Base-by-base conservation (phyloP, 2,888 invertebrate species). In the Shargacucullia verbasci region DNA sequence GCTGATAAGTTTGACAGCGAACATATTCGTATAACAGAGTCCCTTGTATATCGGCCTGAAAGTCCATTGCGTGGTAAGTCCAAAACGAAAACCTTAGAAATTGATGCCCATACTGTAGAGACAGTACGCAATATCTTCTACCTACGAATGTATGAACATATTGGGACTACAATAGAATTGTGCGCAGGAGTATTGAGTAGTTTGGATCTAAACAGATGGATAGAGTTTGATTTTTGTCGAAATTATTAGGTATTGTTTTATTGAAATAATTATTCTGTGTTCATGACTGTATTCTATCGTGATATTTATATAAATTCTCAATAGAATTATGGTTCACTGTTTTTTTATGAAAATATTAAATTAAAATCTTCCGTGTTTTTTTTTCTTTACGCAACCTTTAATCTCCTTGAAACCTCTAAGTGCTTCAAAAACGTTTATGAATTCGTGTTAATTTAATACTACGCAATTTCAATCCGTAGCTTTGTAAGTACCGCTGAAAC, bases 201-300 rank as follows among this genome's bases (percentile, higher is more conserved):
- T 45, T 79, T 94, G 53, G 92, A 94, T 74, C 79, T 88, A 20
- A 89, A 90, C 64, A 86, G 86, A 72, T 91, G 91, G 92, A 86
- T 93, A 44, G 81, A 90, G 35, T 91, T 94, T 69, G 87, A 92
- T 76, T 93, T 92, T 70, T 91, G 91, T 71, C 83, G 40, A n/a
- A 39, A 33, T n/a, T 43, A 29, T 7, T 57, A 38, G 27, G 2
- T 25, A 10, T 11, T 15, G 20, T 39, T 38, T 11, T 0, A 31
- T 53, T 33, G 8, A 15, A 20, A 11, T 27, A n/a, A 20, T 20
- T 20, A 20, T 3, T 20, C 4, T 20, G 20, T 29, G 2, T 29
- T 29, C 29, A 20, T 20, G 4, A 3, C 20, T 20, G n/a, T 20
- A 20, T 20, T 20, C 20, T n/a, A 4, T 20, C 4, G 20, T 20